Conservation (phyloP, 2,888 invertebrate genomes). For the Mellilla xanthometata region DNA sequence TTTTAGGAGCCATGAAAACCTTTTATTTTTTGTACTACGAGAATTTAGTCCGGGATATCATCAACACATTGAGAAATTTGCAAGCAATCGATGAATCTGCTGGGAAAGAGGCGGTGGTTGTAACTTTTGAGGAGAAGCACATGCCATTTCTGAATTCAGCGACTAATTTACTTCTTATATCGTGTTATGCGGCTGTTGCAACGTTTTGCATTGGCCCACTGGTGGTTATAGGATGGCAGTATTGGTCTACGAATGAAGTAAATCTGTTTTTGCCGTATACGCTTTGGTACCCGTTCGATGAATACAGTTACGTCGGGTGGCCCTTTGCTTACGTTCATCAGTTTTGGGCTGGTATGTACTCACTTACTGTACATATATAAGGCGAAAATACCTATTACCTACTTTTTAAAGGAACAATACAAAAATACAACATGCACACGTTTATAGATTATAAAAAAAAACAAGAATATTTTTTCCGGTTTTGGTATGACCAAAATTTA, state of each 20-base stretch:
- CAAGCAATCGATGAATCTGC: constrained; percentile 6
- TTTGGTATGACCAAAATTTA: too few species aligned
- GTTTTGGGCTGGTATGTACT: constrained; percentile 42
- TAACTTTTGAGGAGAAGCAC: constrained; percentile 22
- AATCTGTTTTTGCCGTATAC: constrained; percentile 44
- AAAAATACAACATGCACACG: too few species aligned
- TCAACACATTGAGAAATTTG: constrained; percentile 32
- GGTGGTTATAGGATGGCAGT: constrained; percentile 33
- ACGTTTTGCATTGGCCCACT: constrained; percentile 42
- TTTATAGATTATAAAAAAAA: too few species aligned
- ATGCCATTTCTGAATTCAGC: constrained; percentile 30
- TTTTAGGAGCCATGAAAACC: constrained; percentile 42
- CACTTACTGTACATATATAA: not conserved
- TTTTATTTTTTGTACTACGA: constrained; percentile 38
- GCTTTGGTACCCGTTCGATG: constrained; percentile 52
- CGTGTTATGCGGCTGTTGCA: constrained; percentile 21
- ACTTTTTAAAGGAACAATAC: too few species aligned
- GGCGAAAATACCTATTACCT: too few species aligned
- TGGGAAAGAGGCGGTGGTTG: constrained; percentile 6
- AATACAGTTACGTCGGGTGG: constrained; percentile 37
- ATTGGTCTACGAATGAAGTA: constrained; percentile 39
- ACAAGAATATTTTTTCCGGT: too few species aligned
- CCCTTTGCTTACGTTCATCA: constrained; percentile 44
- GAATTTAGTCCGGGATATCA: constrained; percentile 36
- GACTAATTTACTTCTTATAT: constrained; percentile 26